A percentile compares a stretch with the other conserved stretches of the same genome.
Conservation (phyloP, 1,140 invertebrate genomes). For the Ostrea edulis region DNA sequence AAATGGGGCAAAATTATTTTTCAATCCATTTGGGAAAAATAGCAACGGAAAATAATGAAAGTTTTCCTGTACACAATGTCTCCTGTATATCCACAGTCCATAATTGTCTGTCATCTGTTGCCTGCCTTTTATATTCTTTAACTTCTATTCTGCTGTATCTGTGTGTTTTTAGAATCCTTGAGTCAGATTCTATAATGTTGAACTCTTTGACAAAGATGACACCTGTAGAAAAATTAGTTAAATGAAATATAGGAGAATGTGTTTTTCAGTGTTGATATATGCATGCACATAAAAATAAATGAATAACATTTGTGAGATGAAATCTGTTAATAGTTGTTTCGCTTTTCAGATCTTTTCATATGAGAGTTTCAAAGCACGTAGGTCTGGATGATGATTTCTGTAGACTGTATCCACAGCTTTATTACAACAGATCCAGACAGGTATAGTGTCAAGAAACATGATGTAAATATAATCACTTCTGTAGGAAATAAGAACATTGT, state of each 20-base stretch:
- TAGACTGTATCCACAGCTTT: conserved; percentile 85
- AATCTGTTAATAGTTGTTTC: neutral
- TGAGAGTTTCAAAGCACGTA: conserved; percentile 84
- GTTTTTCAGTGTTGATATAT: neutral
- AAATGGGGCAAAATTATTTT: too few species aligned
- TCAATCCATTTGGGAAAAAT: too few species aligned
- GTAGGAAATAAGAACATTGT: neutral
- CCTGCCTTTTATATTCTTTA: too few species aligned
- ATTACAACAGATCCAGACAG: conserved; percentile 83
- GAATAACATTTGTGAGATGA: neutral
- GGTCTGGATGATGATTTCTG: conserved; percentile 85
- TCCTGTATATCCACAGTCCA: too few species aligned
- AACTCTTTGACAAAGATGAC: neutral
- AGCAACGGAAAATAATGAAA: too few species aligned
- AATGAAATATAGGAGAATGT: neutral
- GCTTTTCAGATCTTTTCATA: conserved; percentile 67
- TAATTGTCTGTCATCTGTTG: too few species aligned
- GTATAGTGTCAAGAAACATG: conserved; percentile 70
- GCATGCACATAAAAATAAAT: neutral
- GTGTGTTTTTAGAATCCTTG: too few species aligned
- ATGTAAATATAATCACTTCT: too few species aligned
- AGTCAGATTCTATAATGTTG: too few species aligned
- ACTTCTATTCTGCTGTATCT: too few species aligned
- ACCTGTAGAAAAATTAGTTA: neutral
- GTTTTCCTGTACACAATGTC: too few species aligned